A percentile compares a stretch with the other conserved stretches of the same genome.
Evolutionary conservation across 2,797 vertebrate genomes (phyloP).

Genomic region (Peromyscus nudipes): DNA sequence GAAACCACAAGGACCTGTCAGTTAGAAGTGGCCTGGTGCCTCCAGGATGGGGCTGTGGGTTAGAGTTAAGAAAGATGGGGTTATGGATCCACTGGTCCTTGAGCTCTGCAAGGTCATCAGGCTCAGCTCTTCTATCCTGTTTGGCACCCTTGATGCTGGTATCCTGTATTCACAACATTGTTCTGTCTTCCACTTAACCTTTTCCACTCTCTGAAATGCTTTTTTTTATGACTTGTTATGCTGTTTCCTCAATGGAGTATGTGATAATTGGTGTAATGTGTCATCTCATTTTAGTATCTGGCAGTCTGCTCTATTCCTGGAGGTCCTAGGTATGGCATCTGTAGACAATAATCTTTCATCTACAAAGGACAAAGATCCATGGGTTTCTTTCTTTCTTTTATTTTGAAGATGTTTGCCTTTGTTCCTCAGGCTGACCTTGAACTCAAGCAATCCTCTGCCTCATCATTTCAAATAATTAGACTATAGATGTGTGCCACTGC

Average conservation of each 20-base stretch:
- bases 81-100: rapidly evolving
- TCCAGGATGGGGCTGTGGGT: background rate
- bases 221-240: background rate
- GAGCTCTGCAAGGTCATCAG: rapidly evolving
- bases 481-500: background rate
- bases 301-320: background rate
- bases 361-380: background rate
- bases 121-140: background rate
- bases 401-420: background rate
- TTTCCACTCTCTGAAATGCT: background rate
- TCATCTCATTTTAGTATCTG: background rate
- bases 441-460: background rate
- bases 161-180: background rate
- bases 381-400: too few species aligned
- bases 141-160: background rate
- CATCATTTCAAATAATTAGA: background rate
- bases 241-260: background rate
- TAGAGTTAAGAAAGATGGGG: background rate
- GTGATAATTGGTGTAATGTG: background rate
- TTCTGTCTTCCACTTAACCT: background rate
- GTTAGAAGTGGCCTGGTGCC: background rate
- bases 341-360: background rate
- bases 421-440: background rate
- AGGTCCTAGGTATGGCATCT: background rate
- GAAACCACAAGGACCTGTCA: background rate